A percentile compares a stretch with the other conserved stretches of the same genome.
Evolutionary conservation across 2,888 invertebrate species (phyloP).

Genomic region (Xiphydria camelus): DNA sequence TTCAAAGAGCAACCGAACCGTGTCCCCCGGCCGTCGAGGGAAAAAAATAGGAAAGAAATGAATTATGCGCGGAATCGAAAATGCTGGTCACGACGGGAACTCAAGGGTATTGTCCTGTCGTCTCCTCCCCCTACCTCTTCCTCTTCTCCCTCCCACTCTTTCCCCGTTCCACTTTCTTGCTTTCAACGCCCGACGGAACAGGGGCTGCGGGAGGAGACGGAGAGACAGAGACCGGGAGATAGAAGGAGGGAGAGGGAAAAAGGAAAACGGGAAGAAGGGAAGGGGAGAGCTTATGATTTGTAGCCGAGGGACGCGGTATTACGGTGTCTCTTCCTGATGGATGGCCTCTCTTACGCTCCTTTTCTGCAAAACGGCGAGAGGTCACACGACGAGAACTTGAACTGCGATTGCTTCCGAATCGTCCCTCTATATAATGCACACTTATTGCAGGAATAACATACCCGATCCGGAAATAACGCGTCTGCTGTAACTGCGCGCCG

Average conservation of each 20-base stretch:
- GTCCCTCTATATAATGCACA: too few relatives aligned
- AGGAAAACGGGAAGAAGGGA: slow-evolving; percentile 19
- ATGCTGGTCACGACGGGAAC: slow-evolving; percentile 42
- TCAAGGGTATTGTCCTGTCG: slow-evolving; percentile 39
- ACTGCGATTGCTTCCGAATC: too few relatives aligned
- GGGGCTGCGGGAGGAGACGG: background rate
- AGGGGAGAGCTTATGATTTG: slow-evolving; percentile 32
- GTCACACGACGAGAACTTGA: too few relatives aligned
- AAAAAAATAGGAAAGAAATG: slow-evolving; percentile 21
- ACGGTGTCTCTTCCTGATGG: slow-evolving; percentile 31
- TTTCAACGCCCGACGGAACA: slow-evolving; percentile 1
- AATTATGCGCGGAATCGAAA: slow-evolving; percentile 42
- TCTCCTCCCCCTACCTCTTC: slow-evolving; percentile 20
- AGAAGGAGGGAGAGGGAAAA: slow-evolving; percentile 7
- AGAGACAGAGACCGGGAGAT: background rate
- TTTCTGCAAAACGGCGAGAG: too few relatives aligned
- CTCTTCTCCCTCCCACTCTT: slow-evolving; percentile 10
- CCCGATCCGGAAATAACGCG: too few relatives aligned
- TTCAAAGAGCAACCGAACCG: too few relatives aligned
- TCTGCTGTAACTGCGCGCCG: too few relatives aligned
- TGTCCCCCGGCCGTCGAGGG: background rate
- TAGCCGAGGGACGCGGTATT: slow-evolving; percentile 28
- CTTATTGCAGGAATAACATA: too few relatives aligned
- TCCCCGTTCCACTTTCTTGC: too few relatives aligned
- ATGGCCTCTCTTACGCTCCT: slow-evolving; percentile 26